A percentile compares a stretch with the other conserved stretches of the same genome.
Conservation (phyloP, 1,140 invertebrate genomes). For the Cheumatopsyche charites region DNA sequence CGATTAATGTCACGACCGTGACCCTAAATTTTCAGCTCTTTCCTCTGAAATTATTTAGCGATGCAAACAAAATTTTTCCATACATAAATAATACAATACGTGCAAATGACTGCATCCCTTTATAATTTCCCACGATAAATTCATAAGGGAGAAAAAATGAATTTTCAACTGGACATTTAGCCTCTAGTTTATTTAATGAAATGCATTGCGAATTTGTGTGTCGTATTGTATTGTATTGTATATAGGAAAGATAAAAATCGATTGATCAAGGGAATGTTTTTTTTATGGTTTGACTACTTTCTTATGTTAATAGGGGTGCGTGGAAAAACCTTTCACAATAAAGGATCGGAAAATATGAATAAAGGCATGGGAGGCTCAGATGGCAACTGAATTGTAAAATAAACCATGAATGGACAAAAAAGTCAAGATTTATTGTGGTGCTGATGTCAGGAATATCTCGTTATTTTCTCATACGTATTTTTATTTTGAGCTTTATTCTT, state of each 20-base stretch:
- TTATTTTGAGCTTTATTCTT: too few relatives aligned
- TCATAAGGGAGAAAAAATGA: too few relatives aligned
- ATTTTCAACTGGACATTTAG: too few relatives aligned
- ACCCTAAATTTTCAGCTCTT: neutral
- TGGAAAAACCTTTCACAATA: constrained; percentile 10
- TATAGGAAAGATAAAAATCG: too few relatives aligned
- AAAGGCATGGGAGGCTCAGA: constrained; percentile 16
- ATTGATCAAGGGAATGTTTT: neutral
- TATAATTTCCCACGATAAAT: too few relatives aligned
- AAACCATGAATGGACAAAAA: constrained; percentile 1
- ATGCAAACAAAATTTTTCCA: neutral
- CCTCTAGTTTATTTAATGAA: too few relatives aligned
- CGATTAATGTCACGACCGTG: neutral
- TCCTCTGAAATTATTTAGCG: neutral
- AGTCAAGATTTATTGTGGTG: constrained; percentile 9
- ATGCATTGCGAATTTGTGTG: too few relatives aligned
- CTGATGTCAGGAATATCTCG: neutral
- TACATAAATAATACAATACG: too few relatives aligned
- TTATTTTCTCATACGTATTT: neutral
- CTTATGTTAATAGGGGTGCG: constrained; percentile 16
- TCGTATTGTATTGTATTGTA: too few relatives aligned
- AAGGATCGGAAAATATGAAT: constrained; percentile 20
- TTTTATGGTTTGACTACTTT: neutral
- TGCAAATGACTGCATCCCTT: too few relatives aligned
- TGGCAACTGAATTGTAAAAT: constrained; percentile 22